Evolutionary conservation across 2,888 invertebrate species (phyloP).

Genomic region (Ichneumon xanthorius): DNA sequence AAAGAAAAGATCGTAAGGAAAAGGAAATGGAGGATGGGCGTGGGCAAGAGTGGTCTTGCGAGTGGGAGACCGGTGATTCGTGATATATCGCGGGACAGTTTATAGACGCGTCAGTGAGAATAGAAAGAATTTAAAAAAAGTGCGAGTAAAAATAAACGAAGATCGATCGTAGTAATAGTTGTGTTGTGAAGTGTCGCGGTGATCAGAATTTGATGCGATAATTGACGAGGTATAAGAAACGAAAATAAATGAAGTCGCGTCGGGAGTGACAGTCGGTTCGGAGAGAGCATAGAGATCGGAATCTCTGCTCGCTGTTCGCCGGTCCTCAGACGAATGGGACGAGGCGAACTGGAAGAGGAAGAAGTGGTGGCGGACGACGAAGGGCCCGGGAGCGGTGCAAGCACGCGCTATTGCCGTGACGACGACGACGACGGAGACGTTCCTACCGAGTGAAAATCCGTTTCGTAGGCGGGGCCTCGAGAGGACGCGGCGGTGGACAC

Average conservation of each 20-base stretch:
- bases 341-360: constrained; percentile 45
- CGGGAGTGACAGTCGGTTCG: constrained; percentile 37
- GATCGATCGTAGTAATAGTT: constrained; percentile 4
- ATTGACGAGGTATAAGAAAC: neutral
- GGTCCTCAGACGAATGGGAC: constrained; percentile 59
- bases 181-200: constrained; percentile 45
- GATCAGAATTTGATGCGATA: constrained; percentile 1
- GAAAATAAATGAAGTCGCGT: neutral
- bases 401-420: constrained; percentile 56
- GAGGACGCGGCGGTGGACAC: constrained; percentile 83
- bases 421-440: constrained; percentile 61
- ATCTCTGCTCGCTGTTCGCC: constrained; percentile 40
- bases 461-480: constrained; percentile 83
- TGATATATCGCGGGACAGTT: constrained; percentile 33
- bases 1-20: constrained; percentile 11
- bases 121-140: neutral
- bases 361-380: constrained; percentile 44
- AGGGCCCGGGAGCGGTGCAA: constrained; percentile 48
- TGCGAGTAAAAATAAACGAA: neutral
- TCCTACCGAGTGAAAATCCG: constrained; percentile 74
- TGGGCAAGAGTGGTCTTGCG: constrained; percentile 40
- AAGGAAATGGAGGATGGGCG: constrained; percentile 50
- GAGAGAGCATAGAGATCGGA: constrained; percentile 24
- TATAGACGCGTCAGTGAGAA: constrained; percentile 9
- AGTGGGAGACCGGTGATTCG: constrained; percentile 1